Evolutionary conservation across 2,797 vertebrate genomes (phyloP), one percentile per base, ranked within the genome.

Genomic region (Acanthurus leucopareius): DNA sequence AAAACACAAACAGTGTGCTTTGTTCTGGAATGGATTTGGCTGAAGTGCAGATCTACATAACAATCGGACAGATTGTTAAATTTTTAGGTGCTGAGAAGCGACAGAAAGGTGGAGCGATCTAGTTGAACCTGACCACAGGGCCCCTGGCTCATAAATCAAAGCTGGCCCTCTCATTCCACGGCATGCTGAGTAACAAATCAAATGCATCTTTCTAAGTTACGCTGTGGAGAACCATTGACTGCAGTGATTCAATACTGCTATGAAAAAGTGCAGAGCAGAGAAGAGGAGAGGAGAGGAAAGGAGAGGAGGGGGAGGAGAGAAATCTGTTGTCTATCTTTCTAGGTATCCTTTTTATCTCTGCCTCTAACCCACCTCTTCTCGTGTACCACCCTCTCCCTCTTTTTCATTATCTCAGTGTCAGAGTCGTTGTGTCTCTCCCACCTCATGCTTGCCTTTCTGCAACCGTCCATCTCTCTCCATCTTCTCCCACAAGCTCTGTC

Each of bases 111-210:
- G 81, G 77, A 70, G 80, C 5, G 19, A 74, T 79, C 66, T n/a
- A 20, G 84, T 75, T 74, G 64, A 82, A 89, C 85, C 83, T 88
- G 86, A 91, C 86, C 91, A 89, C 88, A 91, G 91, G 91, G 90
- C 87, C 89, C 88, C 83, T 66, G 71, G 72, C 88, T 92, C 88
- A 88, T 93, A 91, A 93, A 93, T 94, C 91, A 94, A 80, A 83
- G 53, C 70, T 69, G 79, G 78, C 77, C 80, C 83, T 82, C 82
- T 89, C 91, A 82, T 82, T 90, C 80, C 82, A 86, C 40, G 19
- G 79, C 54, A 40, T 71, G 84, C 88, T 60, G 79, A 73, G 88
- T 83, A 87, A 92, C 93, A 93, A 94, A 93, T 94, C 92, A 93
- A 92, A 93, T 79, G 86, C 88, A 92, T 89, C 91, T 91, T 89